Percentiles rank a stretch among this genome's conserved stretches.
These are phyloP conservation scores for Glaucomys volans DNA, from an alignment of 2,113 vertebrate genomes.

Conservation along the genomic window DNA sequence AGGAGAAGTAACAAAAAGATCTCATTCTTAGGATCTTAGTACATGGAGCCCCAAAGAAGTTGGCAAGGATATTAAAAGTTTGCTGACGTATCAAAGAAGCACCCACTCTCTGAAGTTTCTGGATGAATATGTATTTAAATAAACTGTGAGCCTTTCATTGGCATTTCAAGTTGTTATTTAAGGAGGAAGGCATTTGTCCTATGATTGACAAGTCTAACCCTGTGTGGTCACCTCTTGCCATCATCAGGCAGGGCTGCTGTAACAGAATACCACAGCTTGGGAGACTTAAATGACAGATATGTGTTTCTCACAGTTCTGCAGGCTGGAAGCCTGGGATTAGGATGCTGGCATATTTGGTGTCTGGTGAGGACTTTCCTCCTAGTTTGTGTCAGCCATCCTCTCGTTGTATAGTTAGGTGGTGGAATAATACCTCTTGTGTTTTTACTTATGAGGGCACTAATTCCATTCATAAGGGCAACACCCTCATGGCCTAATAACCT, in stretches of 20 bases:
- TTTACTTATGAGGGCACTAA: background rate
- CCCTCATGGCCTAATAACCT: background rate
- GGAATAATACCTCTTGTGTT: background rate
- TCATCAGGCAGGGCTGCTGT: background rate
- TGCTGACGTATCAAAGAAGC: background rate
- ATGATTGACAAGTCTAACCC: background rate
- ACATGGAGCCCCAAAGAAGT: background rate
- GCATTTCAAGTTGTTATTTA: background rate
- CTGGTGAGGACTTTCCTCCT: background rate
- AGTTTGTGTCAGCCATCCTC: background rate
- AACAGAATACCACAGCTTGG: background rate
- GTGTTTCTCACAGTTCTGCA: background rate
- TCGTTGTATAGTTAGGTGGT: fast-evolving
- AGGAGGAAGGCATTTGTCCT: background rate
- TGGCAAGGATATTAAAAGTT: background rate
- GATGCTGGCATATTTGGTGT: background rate
- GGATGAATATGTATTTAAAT: background rate
- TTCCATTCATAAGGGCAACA: background rate
- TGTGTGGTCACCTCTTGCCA: background rate
- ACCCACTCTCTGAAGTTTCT: background rate
- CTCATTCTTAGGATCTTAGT: background rate
- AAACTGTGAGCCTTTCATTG: background rate
- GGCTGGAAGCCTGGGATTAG: background rate
- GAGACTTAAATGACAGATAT: background rate
- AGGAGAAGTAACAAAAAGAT: background rate